Conservation (phyloP, 2,888 invertebrate genomes). For the Asteroscopus sphinx region DNA sequence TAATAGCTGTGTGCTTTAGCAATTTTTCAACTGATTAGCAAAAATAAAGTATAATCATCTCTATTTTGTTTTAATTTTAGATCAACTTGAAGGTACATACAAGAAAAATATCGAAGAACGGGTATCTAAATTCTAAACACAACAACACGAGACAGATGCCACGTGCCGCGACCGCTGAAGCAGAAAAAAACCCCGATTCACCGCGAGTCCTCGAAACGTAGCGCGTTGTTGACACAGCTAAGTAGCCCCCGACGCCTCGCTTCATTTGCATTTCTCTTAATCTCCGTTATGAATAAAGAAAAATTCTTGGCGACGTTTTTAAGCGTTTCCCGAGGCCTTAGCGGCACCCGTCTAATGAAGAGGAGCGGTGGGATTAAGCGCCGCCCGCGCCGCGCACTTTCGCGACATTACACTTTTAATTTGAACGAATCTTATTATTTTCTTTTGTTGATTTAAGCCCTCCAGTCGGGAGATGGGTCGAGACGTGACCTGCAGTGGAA, state of each 20-base stretch:
- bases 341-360: constrained; percentile 83
- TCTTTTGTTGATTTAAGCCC: constrained; percentile 93
- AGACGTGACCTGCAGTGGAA: constrained; percentile 93
- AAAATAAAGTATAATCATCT: no score
- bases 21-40: no score
- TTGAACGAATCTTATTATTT: constrained; percentile 93
- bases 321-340: constrained; percentile 78
- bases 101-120: constrained; percentile 30
- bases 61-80: not conserved
- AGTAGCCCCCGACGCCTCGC: constrained; percentile 85
- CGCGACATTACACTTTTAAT: constrained; percentile 92
- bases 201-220: constrained; percentile 67
- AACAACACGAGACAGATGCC: constrained; percentile 37
- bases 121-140: constrained; percentile 27
- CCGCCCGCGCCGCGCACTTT: constrained; percentile 76
- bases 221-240: constrained; percentile 86
- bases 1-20: no score
- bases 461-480: constrained; percentile 89
- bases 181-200: constrained; percentile 68
- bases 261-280: constrained; percentile 89
- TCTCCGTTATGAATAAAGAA: constrained; percentile 90
- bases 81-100: constrained; percentile 10
- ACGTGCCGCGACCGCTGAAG: constrained; percentile 57
- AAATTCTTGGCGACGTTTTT: constrained; percentile 86
- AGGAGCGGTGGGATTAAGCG: constrained; percentile 81